Evolutionary conservation across 2,888 invertebrate genomes (phyloP).

Genomic region (Parascotia fuliginaria): DNA sequence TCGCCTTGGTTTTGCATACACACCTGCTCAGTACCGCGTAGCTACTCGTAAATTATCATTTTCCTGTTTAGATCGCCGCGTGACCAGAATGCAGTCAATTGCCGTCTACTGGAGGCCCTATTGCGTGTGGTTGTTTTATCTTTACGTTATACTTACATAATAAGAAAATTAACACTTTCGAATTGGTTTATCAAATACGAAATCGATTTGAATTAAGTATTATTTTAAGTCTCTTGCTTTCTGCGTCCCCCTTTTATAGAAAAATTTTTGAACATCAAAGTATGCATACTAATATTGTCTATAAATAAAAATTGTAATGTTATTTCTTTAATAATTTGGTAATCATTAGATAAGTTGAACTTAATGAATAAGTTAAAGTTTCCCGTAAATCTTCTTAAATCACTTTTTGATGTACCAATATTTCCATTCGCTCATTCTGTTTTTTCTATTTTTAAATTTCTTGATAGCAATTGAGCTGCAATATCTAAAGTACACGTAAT

Average conservation of each 20-base stretch:
- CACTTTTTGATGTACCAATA: too few species aligned
- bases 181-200: not conserved
- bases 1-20: conserved; percentile 44
- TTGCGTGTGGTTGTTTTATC: conserved; percentile 18
- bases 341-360: too few species aligned
- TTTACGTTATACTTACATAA: not conserved
- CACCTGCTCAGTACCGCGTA: conserved; percentile 57
- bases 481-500: conserved; percentile 35
- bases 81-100: conserved; percentile 61
- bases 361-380: too few species aligned
- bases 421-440: too few species aligned
- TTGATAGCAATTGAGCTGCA: not conserved
- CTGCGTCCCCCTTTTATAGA: too few species aligned
- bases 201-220: not conserved
- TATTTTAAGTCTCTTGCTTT: too few species aligned
- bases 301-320: too few species aligned
- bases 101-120: conserved; percentile 25
- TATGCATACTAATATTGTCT: too few species aligned
- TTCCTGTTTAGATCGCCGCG: conserved; percentile 59
- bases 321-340: too few species aligned
- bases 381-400: too few species aligned
- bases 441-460: too few species aligned
- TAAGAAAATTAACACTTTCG: not conserved
- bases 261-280: too few species aligned
- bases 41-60: conserved; percentile 59